Evolutionary conservation across 2,888 invertebrate genomes (phyloP).

Genomic region (Hirudinaria manillensis): DNA sequence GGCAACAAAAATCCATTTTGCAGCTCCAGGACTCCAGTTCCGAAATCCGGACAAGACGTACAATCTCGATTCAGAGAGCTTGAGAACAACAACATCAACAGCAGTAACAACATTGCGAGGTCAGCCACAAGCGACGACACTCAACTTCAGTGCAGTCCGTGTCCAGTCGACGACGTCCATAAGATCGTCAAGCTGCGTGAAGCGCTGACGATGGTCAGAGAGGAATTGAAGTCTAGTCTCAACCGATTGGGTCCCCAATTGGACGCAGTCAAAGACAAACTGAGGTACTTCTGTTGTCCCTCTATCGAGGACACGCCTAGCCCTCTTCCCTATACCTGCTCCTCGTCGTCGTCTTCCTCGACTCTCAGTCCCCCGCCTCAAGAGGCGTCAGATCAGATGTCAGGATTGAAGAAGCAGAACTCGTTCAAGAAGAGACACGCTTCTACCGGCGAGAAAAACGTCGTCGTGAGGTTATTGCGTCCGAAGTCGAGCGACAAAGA

Average conservation of each 20-base stretch:
- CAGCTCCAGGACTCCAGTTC: background rate
- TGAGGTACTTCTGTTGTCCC: background rate
- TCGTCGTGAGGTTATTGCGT: background rate
- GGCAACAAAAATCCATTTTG: background rate
- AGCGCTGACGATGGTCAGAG: slow-evolving; percentile 33
- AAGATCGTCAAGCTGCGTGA: slow-evolving; percentile 33
- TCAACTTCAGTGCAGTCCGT: background rate
- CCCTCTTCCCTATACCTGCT: background rate
- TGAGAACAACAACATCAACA: no score
- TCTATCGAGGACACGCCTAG: background rate
- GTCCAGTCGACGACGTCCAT: background rate
- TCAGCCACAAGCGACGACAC: no score
- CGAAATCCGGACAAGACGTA: background rate
- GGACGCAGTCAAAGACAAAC: slow-evolving; percentile 32
- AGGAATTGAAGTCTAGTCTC: slow-evolving; percentile 35
- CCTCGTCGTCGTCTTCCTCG: background rate
- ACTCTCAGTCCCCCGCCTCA: background rate
- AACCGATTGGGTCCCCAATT: slow-evolving; percentile 33
- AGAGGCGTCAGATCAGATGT: background rate
- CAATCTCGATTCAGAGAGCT: no score
- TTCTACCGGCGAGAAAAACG: background rate
- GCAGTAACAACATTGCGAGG: no score
- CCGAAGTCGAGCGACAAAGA: background rate
- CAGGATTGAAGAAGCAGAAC: background rate
- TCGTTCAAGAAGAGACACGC: background rate